Base-by-base conservation (phyloP, 2,888 invertebrate genomes). In the Salticus scenicus region DNA sequence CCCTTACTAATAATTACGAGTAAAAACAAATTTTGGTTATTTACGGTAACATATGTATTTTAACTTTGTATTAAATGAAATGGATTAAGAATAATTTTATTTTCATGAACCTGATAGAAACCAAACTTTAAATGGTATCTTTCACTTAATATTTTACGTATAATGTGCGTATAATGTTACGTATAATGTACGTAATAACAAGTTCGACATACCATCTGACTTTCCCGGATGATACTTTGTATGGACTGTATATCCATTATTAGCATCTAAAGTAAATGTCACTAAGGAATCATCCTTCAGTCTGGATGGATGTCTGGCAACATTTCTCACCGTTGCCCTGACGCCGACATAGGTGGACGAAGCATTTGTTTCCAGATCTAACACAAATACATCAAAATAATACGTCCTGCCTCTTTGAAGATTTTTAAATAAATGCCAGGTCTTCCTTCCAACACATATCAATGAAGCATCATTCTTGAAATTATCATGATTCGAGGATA, bases 341-440 rank as follows among this genome's bases (percentile, higher is more conserved):
- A 91, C 90, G 8, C 92, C 92, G n/a, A 91, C 92, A 88, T 92
- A 93, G 0, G 92, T 91, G 85, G 92, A 92, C 17, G 92, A 93
- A 41, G 92, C 90, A 88, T 93, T 92, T 5, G 93, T 92, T 63
- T 91, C 90, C 66, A 90, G 91, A 89, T 93, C 92, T 28, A 92
- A 91, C 1, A 93, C 92, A 90, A 93, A 94, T 24, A 94, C 91
- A 89, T 93, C 92, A 77, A 93, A 92, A 89, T 91, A 92, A 89
- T 94, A 94, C 31, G 90, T 90, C 87, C 90, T 91, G 24, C 92
- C 92, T 33, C 92, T 91, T 78, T 91, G 90, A 28, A 93, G 90
- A 83, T 92, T 91, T 51, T 91, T 90, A 79, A 93, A 90, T 12
- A 92, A 92, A 89, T 92, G 92, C 88, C 92, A 92, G 0, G 92